Evolutionary conservation across 2,113 vertebrate genomes (phyloP), one percentile per base, ranked within the genome.

Genomic region (Meles meles): DNA sequence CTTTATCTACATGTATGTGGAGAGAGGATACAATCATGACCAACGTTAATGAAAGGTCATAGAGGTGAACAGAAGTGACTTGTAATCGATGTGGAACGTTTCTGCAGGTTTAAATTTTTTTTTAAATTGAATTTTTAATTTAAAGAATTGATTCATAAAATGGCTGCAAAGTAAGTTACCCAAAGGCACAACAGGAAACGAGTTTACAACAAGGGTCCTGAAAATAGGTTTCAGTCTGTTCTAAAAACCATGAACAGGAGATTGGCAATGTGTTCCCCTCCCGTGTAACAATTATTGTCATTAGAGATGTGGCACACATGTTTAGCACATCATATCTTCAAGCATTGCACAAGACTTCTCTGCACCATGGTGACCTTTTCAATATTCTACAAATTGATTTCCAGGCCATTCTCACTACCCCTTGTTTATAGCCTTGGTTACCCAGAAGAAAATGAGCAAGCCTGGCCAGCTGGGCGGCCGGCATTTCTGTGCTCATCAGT

Each of bases 331-430:
- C 52, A 1, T 95, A 57, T 94, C 88, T 82, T 97, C 92, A 90
- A 80, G 49, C 67, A 97, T 96, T 71, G 27, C 57, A 74, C 72
- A 85, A 52, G 69, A 94, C 95, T 96, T 95, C 44, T n/a, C 72
- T 88, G 81, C 63, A 94, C 61, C 95, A 98, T 61, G 71, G 81
- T 98, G 98, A 98, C 97, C 97, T 98, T 98, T 98, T 97, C 95
- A 98, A 29, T 93, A 96, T 96, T 98, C 96, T 93, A 57, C 96
- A 98, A 98, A 98, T 96, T 98, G 98, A 97, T 97, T 94, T 80
- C 93, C 87, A 95, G 74, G 65, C 91, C 49, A 1, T 97, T 97
- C 88, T 93, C 67, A 14, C 93, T 94, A 29, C 90, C 20, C 34
- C 55, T 89, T 82, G 2, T 96, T 98, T 97, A 98, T 72, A 97